Conservation (phyloP, 1,140 invertebrate species). For the Potamilus streckersoni region DNA sequence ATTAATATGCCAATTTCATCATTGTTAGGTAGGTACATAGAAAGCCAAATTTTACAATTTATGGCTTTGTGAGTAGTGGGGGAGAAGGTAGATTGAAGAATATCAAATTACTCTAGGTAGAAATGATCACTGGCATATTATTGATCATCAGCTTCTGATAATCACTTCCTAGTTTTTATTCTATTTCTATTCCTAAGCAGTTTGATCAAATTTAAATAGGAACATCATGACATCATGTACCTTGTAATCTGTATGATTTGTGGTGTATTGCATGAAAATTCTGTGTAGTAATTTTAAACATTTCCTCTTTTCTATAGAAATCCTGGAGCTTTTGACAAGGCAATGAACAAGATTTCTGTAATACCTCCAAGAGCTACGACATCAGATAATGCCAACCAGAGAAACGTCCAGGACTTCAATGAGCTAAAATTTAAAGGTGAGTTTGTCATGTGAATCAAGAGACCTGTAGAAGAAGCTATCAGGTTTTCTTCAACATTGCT, state of each 20-base stretch:
- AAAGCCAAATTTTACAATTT: too few relatives aligned
- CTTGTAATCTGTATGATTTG: conserved; percentile 3
- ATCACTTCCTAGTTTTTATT: too few relatives aligned
- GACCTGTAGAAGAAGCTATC: conserved; percentile 18
- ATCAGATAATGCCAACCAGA: conserved; percentile 39
- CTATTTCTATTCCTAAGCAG: too few relatives aligned
- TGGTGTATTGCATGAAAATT: conserved; percentile 1
- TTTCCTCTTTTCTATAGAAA: conserved; percentile 20
- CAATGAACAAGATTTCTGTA: conserved; percentile 45
- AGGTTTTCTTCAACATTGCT: not conserved
- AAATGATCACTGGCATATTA: too few relatives aligned
- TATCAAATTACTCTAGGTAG: too few relatives aligned
- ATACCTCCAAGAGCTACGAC: conserved; percentile 41
- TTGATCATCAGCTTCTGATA: too few relatives aligned
- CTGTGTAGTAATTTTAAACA: conserved; percentile 4
- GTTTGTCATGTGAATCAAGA: conserved; percentile 2
- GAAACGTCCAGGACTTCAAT: conserved; percentile 51
- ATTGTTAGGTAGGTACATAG: too few relatives aligned
- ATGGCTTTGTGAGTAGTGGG: too few relatives aligned
- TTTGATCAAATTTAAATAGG: too few relatives aligned
- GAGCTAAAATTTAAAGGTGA: conserved; percentile 56
- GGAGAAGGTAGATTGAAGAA: too few relatives aligned
- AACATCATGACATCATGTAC: not conserved
- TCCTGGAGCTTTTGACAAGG: conserved; percentile 59
- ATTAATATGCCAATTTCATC: too few relatives aligned